Evolutionary conservation across 2,797 vertebrate genomes (phyloP), one percentile per base, ranked within the genome.

Genomic region (Ptychadena robeensis): DNA sequence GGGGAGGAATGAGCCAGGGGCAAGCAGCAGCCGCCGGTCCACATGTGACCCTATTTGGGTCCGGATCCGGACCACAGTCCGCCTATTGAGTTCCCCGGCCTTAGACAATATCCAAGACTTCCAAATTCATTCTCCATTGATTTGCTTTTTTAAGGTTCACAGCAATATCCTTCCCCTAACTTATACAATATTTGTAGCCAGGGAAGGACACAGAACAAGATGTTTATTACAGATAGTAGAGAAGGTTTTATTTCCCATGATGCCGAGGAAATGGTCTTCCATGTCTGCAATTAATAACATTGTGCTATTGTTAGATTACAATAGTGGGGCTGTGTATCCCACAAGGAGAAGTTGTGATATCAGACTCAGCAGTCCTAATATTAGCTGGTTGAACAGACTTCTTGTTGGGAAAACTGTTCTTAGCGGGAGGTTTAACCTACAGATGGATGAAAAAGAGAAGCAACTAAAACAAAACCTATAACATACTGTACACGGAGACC

Each of bases 201-300:
- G 73, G 34, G 37, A 68, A 53, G 44, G 38, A 35, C 48, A 37
- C 2, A 9, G 31, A 59, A n/a, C 28, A 15, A 14, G 9, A 9
- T 15, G 8, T 37, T 61, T 80, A 61, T 31, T 37, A 71, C 14
- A 40, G 53, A 40, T 63, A 64, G 69, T 65, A 12, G 37, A 8
- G 28, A 64, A 44, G 34, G 71, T 22, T 75, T 75, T 72, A 72
- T 64, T 72, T 72, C 68, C 79, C 79, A 80, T 25, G n/a, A 65
- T 57, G 35, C 35, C 11, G 6, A 40, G 28, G 25, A 57, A 70
- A 61, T n/a, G 32, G 67, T n/a, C 53, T 27, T 61, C 32, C 28
- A 9, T 61, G 53, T 2, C 37, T 31, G 32, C 22, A 25, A 64
- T 71, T 71, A 80, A 71, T 81, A 35, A 72, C n/a, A 48, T 72